Conservation (phyloP, 2,888 invertebrate genomes). For the Nephrotoma flavescens region DNA sequence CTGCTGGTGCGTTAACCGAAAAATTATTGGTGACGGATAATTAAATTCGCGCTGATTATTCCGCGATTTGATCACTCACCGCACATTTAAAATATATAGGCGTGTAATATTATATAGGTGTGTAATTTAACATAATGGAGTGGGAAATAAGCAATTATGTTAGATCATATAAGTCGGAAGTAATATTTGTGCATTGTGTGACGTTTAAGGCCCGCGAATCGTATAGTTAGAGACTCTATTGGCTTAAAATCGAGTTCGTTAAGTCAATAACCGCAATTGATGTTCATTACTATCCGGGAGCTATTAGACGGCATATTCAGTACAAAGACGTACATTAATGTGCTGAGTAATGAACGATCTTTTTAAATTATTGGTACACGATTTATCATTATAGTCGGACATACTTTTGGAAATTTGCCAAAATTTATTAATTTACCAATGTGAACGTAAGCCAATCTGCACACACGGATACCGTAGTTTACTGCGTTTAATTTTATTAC, state of each 20-base stretch:
- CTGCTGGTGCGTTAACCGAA: not conserved
- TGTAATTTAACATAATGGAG: not conserved
- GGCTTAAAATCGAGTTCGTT: not conserved
- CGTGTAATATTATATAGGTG: not conserved
- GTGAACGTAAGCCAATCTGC: not conserved
- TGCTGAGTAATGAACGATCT: not conserved
- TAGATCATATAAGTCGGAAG: not conserved
- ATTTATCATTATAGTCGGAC: not conserved
- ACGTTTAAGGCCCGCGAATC: not conserved
- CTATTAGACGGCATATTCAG: not conserved
- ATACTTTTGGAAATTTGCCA: not conserved
- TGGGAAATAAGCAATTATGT: not conserved
- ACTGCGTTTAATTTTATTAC: no score
- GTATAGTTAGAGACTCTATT: not conserved
- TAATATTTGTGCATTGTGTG: not conserved
- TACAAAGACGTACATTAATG: not conserved
- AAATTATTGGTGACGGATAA: not conserved
- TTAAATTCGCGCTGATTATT: not conserved
- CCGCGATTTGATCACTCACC: not conserved
- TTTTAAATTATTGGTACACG: not conserved
- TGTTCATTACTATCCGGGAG: not conserved
- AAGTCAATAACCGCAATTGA: not conserved
- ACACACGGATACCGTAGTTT: no score
- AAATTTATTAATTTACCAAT: not conserved
- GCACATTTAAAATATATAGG: not conserved